Evolutionary conservation across 2,113 vertebrate genomes (phyloP), one percentile per base, ranked within the genome.

Genomic region (Plecturocebus donacophilus): DNA sequence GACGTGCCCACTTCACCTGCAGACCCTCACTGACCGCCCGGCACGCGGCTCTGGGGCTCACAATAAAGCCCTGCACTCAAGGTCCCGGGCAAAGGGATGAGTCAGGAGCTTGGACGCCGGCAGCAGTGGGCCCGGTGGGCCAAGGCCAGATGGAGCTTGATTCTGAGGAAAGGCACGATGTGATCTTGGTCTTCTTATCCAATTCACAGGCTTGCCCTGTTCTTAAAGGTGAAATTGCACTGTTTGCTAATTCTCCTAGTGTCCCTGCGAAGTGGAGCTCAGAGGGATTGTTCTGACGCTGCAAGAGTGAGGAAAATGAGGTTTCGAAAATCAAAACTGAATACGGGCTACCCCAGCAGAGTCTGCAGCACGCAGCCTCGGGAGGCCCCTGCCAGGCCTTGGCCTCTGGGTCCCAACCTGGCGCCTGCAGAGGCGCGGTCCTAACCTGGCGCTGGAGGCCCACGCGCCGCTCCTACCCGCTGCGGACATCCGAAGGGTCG

Each of bases 281-380:
- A 10, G 30, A 45, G n/a, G 19, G 45, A 70, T 8, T 89, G 14
- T 54, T 88, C 68, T 11, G 75, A 58, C 12, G 25, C 42, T 14
- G 38, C 49, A 45, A 5, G 35, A 79, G 6, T 10, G 32, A 89
- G 32, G 66, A 92, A 94, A 94, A n/a, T 0, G 32, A 93, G 52
- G 17, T 35, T 97, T 84, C 1, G 49, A 66, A 95, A 90, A 83
- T 25, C 58, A 85, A 92, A 85, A 49, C 32, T 17, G 30, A 75
- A 13, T n/a, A 25, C 0, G 42, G 27, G 32, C 38, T 52, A 47
- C 54, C 79, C 66, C 54, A 16, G n/a, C 1, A 2, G 16, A 13
- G 38, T 19, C 9, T 64, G 76, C 11, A 6, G 87, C 49, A 13
- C 32, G 20, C 54, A 61, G 52, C 25, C 64, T 47, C 0, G 7